These are phyloP conservation scores for Epinotia nisella DNA, from an alignment of 2,888 invertebrate genomes.

Conservation along the genomic window DNA sequence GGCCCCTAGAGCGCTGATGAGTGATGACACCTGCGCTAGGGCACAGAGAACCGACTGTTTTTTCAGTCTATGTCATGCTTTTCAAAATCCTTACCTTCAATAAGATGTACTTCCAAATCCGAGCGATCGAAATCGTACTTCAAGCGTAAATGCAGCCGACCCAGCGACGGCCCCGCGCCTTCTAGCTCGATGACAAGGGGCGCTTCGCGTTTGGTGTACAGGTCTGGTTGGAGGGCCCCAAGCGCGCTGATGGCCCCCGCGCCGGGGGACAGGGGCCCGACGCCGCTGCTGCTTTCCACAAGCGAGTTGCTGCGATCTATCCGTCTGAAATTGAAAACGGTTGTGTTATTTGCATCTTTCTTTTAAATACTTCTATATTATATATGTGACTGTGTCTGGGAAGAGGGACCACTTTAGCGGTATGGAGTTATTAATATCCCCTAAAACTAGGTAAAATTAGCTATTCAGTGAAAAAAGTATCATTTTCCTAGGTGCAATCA, in stretches of 20 bases:
- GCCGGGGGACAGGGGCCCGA: slow-evolving; percentile 75
- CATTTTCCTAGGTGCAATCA: no score
- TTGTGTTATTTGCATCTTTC: not conserved
- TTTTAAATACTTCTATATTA: no score
- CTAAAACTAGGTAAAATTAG: no score
- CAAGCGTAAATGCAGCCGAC: slow-evolving; percentile 92
- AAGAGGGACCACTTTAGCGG: no score
- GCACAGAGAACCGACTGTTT: no score
- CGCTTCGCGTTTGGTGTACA: slow-evolving; percentile 92
- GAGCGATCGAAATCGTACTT: slow-evolving; percentile 96
- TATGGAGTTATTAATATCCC: no score
- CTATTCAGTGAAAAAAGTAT: no score
- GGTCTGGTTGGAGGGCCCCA: slow-evolving; percentile 94
- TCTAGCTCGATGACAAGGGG: slow-evolving; percentile 89
- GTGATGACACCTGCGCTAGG: no score
- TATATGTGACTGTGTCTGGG: no score
- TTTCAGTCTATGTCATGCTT: not conserved
- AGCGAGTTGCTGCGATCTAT: slow-evolving; percentile 83
- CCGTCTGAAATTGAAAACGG: slow-evolving; percentile 60
- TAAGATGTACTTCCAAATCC: slow-evolving; percentile 95
- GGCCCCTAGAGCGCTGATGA: slow-evolving; percentile 64
- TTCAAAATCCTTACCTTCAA: slow-evolving; percentile 79
- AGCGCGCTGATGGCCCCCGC: slow-evolving; percentile 79
- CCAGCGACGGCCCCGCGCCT: slow-evolving; percentile 88
- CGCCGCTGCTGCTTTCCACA: slow-evolving; percentile 78